A percentile compares a stretch with the other conserved stretches of the same genome.
Evolutionary conservation across 37 sponge, comb jelly and placozoan genomes (phyloP).

Genomic region (Corticium candelabrum): DNA sequence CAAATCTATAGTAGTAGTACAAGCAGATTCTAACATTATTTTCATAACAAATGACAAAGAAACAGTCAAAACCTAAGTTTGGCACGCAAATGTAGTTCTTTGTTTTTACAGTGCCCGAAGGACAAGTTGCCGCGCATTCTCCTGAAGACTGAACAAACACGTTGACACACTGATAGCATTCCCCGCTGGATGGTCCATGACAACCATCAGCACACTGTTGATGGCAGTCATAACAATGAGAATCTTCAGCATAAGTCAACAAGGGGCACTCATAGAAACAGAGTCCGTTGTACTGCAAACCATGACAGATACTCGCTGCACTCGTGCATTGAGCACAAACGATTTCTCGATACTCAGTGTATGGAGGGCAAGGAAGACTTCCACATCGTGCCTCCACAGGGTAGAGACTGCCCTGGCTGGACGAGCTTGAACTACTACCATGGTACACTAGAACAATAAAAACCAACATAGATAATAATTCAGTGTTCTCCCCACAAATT

Average conservation of each 20-base stretch:
- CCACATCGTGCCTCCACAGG: neutral
- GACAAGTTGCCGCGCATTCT: neutral
- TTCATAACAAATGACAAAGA: no score
- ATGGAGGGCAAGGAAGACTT: neutral
- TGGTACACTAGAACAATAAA: no score
- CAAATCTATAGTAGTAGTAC: no score
- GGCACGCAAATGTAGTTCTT: no score
- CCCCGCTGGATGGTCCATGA: neutral
- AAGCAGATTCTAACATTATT: no score
- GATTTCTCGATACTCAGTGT: neutral
- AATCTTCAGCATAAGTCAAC: conserved; percentile 11
- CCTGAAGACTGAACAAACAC: neutral
- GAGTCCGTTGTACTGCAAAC: conserved; percentile 3
- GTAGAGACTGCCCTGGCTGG: neutral
- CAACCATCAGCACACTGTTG: neutral
- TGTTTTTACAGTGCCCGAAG: neutral
- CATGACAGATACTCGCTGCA: neutral
- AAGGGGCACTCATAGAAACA: conserved; percentile 2
- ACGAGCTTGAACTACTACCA: no score
- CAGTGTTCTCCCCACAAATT: no score
- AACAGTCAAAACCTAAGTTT: no score
- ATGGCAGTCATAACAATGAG: conserved; percentile 8
- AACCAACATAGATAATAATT: no score
- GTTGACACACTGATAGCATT: neutral
- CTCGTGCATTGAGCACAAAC: neutral